Conservation (phyloP, 2,113 vertebrate genomes). For the Pycnonotus jocosus region DNA sequence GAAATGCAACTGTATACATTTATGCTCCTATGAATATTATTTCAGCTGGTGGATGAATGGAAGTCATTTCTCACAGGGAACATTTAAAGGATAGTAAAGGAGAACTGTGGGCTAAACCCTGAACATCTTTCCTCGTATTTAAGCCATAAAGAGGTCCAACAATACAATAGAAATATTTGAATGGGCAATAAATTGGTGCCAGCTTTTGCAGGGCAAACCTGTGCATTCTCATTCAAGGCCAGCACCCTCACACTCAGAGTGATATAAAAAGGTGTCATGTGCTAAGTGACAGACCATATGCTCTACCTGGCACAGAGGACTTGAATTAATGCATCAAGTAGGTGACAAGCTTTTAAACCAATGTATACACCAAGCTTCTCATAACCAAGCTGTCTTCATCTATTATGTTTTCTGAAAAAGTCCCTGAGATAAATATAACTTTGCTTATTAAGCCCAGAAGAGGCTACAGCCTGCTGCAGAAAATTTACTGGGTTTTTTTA, state of each 20-base stretch:
- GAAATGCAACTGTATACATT: conserved; percentile 4
- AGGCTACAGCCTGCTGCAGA: conserved; percentile 47
- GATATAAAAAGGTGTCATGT: conserved; percentile 60
- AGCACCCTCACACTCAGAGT: background rate
- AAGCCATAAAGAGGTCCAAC: background rate
- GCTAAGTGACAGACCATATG: conserved; percentile 63
- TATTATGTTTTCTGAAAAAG: conserved; percentile 55
- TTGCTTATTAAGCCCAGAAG: conserved; percentile 64
- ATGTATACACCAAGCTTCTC: conserved; percentile 56
- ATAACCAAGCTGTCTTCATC: conserved; percentile 65
- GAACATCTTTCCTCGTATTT: background rate
- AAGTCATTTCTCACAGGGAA: conserved; percentile 18
- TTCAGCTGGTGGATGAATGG: background rate
- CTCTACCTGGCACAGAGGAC: conserved; percentile 43
- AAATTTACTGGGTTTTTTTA: conserved; percentile 20
- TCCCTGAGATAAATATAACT: conserved; percentile 53
- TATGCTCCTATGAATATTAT: conserved; percentile 2
- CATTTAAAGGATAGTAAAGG: conserved; percentile 34
- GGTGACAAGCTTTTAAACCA: conserved; percentile 68
- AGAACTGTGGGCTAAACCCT: background rate
- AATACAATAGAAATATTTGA: background rate
- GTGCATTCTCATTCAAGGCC: conserved; percentile 34
- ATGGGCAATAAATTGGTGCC: background rate
- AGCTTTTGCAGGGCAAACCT: background rate
- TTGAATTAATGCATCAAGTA: conserved; percentile 65